Evolutionary conservation across 2,113 vertebrate species (phyloP).

Genomic region (Myrmecobius fasciatus): DNA sequence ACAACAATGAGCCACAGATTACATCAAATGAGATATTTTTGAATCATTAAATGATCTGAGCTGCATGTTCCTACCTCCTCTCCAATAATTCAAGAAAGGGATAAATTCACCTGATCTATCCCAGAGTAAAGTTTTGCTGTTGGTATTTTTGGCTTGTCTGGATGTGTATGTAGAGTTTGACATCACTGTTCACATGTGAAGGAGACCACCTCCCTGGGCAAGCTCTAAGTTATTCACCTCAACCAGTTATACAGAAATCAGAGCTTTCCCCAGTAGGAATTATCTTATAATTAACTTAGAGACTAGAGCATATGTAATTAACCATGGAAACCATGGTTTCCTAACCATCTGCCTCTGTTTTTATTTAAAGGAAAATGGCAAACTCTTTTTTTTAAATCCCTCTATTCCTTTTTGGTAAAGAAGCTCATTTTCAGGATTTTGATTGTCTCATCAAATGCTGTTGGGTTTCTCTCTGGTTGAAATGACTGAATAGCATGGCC

Average conservation of each 20-base stretch:
- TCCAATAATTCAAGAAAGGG: not conserved
- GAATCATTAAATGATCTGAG: not conserved
- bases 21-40: not conserved
- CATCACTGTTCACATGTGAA: not conserved
- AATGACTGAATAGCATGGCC: not conserved
- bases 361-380: slow-evolving; percentile 66
- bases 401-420: slow-evolving; percentile 46
- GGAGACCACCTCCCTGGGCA: not conserved
- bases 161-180: not conserved
- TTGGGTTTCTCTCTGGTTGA: not conserved
- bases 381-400: slow-evolving; percentile 20
- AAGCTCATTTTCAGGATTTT: slow-evolving; percentile 60
- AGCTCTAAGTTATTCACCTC: not conserved
- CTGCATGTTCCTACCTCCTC: not conserved
- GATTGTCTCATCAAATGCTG: not conserved
- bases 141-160: not conserved
- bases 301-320: slow-evolving; percentile 75
- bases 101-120: not conserved
- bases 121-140: not conserved
- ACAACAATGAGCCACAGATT: not conserved
- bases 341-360: slow-evolving; percentile 75
- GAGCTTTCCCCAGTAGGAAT: slow-evolving; percentile 44
- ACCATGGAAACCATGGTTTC: slow-evolving; percentile 64
- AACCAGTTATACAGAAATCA: slow-evolving; percentile 41
- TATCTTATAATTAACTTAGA: slow-evolving; percentile 74